Evolutionary conservation across 2,888 invertebrate species (phyloP), one percentile per base, ranked within the genome.

Genomic region (Apotomis turbidana): DNA sequence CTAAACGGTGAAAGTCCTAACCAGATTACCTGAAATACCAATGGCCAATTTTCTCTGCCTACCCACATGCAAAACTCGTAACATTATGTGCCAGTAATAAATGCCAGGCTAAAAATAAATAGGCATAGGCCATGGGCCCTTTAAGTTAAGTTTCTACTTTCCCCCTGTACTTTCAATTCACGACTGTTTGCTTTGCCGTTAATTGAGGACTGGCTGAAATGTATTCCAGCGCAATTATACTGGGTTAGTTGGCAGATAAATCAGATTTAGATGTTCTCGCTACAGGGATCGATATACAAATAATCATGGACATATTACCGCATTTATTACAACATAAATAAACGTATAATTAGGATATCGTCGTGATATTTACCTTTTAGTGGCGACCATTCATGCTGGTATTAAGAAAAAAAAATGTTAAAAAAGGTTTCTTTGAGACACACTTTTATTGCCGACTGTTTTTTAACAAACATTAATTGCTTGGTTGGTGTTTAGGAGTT

Each of bases 1-100:
- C 84, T 87, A 87, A 89, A 85, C 84, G 91, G 91, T 87, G 92
- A 91, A 91, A 91, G 91, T 91, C 76, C 81, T 81, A 86, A 81
- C 81, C 81, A 82, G 83, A 83, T 85, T 83, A 84, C 82, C 89
- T 91, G 86, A 90, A 91, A 90, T 87, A 85, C 85, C 87, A 80
- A 85, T 83, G 81, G 79, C 80, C 80, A 81, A 85, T 87, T 85
- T 85, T 79, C 85, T 81, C 78, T 70, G 67, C 74, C 74, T 71
- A 74, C 76, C 72, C 68, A 75, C 77, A 78, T 81, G 79, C 79
- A 78, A 77, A 77, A 78, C 78, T 78, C 68, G 76, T 71, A 73
- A 74, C 70, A 68, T 76, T 75, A 76, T 70, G 59, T 61, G 27
- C 36, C 57, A 13, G 27, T 67, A 66, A 71, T 77, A 75, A 79